A percentile compares a stretch with the other conserved stretches of the same genome.
Evolutionary conservation across 2,113 vertebrate genomes (phyloP).

Genomic region (Oncorhynchus keta): DNA sequence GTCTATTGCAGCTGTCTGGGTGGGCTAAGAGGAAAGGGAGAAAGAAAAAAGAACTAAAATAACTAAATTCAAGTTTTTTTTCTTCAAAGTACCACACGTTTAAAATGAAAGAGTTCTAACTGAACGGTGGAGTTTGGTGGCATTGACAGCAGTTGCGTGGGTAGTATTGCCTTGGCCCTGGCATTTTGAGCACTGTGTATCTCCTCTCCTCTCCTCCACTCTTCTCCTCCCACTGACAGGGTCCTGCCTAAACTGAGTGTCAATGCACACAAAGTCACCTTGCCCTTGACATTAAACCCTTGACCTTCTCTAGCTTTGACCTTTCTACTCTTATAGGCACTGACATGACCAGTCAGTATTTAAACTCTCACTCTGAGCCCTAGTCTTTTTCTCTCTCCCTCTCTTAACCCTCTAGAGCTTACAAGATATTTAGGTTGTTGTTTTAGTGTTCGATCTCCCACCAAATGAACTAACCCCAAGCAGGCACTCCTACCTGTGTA

Average conservation of each 20-base stretch:
- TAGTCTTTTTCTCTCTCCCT: background rate
- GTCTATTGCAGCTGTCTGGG: background rate
- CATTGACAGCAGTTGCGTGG: background rate
- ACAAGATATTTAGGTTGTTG: background rate
- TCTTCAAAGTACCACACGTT: background rate
- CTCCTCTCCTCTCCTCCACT: constrained; percentile 7
- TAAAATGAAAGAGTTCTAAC: background rate
- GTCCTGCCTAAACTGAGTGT: background rate
- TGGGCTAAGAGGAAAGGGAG: constrained; percentile 3
- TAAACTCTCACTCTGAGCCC: background rate
- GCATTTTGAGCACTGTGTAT: constrained; percentile 36
- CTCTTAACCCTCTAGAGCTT: background rate
- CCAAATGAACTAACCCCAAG: background rate
- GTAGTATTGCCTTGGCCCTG: constrained; percentile 2
- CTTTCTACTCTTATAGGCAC: too few relatives aligned
- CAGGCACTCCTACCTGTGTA: background rate
- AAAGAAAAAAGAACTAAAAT: background rate
- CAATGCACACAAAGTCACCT: background rate
- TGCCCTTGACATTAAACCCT: background rate
- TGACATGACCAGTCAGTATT: background rate
- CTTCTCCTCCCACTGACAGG: background rate
- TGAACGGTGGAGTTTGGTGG: background rate
- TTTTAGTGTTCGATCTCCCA: background rate
- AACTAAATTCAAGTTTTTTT: constrained; percentile 27
- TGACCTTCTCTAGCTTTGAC: too few relatives aligned